Conservation (phyloP, 2,113 vertebrate genomes). For the Oncorhynchus keta region DNA sequence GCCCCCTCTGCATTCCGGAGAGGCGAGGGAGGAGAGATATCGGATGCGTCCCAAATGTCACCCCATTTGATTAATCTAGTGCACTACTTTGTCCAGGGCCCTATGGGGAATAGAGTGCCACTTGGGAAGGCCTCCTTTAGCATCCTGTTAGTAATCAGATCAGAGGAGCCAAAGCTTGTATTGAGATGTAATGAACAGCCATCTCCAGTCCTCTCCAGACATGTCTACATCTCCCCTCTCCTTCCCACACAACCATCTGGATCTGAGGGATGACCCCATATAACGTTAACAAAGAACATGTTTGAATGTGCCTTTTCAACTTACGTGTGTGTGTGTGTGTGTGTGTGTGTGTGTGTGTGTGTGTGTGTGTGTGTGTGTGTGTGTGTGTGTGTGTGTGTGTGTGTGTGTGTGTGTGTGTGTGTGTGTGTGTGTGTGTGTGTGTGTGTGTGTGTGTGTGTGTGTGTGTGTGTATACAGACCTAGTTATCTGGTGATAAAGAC, state of each 20-base stretch:
- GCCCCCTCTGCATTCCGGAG: not conserved
- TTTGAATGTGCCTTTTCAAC: constrained; percentile 3
- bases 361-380: no score
- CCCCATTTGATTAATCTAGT: no score
- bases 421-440: no score
- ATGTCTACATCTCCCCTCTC: constrained; percentile 12
- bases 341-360: not conserved
- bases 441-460: no score
- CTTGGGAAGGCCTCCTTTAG: no score
- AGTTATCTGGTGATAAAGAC: not conserved
- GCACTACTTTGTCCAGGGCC: no score
- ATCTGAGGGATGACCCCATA: not conserved
- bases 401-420: no score
- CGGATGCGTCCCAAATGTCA: no score
- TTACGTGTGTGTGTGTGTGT: not conserved
- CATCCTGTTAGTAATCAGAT: constrained; percentile 61
- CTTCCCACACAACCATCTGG: not conserved
- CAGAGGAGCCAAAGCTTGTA: constrained; percentile 21
- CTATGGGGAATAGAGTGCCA: no score
- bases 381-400: no score
- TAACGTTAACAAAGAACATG: not conserved
- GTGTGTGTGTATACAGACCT: not conserved
- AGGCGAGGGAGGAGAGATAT: no score
- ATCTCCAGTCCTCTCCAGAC: constrained; percentile 16
- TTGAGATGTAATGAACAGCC: constrained; percentile 24